phyloP scores from a whole-genome alignment of 2,113 vertebrate species.

The Neodontobutis hainanensis region DNA sequence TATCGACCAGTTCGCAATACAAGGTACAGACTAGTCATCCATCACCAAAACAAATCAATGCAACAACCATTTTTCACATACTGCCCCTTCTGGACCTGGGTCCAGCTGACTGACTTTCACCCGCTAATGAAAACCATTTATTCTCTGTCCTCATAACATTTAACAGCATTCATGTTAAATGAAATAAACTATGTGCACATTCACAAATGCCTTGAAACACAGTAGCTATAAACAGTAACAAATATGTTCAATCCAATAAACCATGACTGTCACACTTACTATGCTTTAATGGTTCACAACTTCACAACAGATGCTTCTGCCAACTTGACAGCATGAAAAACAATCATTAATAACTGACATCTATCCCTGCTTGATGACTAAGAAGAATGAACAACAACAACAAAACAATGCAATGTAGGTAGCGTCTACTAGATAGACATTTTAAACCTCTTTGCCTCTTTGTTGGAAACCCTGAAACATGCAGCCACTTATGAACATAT shows the following conservation, averaged over 20 bases:
- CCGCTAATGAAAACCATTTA: background rate
- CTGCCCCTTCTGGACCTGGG: conserved; percentile 15
- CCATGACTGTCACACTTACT: conserved; percentile 40
- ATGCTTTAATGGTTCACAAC: conserved; percentile 46
- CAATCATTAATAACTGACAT: conserved; percentile 43
- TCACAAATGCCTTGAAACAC: conserved; percentile 10
- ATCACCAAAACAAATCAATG: conserved; percentile 52
- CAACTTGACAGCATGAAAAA: conserved; percentile 37
- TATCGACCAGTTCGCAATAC: conserved; percentile 26
- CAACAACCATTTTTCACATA: conserved; percentile 19
- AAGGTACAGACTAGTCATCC: conserved; percentile 28
- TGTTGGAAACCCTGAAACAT: conserved; percentile 13
- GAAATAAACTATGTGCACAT: conserved; percentile 9
- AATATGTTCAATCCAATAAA: conserved; percentile 55
- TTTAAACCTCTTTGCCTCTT: conserved; percentile 4
- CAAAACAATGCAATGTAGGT: background rate
- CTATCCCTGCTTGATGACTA: conserved; percentile 11
- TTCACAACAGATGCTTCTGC: conserved; percentile 40
- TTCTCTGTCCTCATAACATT: background rate
- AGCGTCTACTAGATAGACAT: conserved; percentile 8
- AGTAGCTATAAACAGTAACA: conserved; percentile 29
- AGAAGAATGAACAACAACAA: background rate
- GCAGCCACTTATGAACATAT: conserved; percentile 4
- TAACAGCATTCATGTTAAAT: conserved; percentile 1
- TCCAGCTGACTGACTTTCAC: conserved; percentile 4